phyloP scores from a whole-genome alignment of 1,140 invertebrate genomes.

The Drosophila kohkoa region DNA sequence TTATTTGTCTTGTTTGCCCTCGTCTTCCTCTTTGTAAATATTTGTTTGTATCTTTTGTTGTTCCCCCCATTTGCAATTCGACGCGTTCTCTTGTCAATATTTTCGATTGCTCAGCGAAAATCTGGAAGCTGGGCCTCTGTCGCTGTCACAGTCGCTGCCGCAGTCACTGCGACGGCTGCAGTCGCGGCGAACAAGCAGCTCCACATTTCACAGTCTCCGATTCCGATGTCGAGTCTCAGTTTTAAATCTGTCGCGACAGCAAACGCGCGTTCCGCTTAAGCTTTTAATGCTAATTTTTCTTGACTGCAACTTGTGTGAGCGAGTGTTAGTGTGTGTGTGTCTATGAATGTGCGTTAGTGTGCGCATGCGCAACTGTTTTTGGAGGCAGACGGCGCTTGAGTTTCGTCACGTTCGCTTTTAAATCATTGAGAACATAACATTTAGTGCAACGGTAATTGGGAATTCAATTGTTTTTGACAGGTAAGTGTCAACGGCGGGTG shows the following conservation, averaged over 20 bases:
- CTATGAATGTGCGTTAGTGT: slow-evolving; percentile 5
- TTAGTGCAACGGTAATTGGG: slow-evolving; percentile 40
- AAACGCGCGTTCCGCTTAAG: slow-evolving; percentile 73
- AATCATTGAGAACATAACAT: slow-evolving; percentile 24
- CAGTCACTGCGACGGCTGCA: slow-evolving; percentile 14
- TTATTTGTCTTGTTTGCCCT: slow-evolving; percentile 8
- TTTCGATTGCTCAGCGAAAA: slow-evolving; percentile 66
- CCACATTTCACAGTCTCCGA: slow-evolving; percentile 50
- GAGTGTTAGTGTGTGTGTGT: slow-evolving; percentile 12
- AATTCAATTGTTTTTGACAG: slow-evolving; percentile 38
- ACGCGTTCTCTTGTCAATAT: slow-evolving; percentile 41
- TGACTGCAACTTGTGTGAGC: slow-evolving; percentile 51
- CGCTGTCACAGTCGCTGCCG: slow-evolving; percentile 16
- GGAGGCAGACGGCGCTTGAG: slow-evolving; percentile 29
- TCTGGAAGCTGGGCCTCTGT: slow-evolving; percentile 49
- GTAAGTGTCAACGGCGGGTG: slow-evolving; percentile 40
- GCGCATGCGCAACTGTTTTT: slow-evolving; percentile 22
- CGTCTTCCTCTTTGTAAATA: slow-evolving; percentile 5
- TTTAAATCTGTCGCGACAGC: slow-evolving; percentile 76
- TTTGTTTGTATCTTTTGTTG: slow-evolving; percentile 4
- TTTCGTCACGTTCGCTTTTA: slow-evolving; percentile 50
- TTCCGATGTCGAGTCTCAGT: slow-evolving; percentile 51
- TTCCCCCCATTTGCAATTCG: slow-evolving; percentile 24
- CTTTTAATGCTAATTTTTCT: slow-evolving; percentile 63
- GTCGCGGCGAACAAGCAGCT: slow-evolving; percentile 32